Conservation (phyloP, 2,113 vertebrate species). For the Rhagologus leucostigma region DNA sequence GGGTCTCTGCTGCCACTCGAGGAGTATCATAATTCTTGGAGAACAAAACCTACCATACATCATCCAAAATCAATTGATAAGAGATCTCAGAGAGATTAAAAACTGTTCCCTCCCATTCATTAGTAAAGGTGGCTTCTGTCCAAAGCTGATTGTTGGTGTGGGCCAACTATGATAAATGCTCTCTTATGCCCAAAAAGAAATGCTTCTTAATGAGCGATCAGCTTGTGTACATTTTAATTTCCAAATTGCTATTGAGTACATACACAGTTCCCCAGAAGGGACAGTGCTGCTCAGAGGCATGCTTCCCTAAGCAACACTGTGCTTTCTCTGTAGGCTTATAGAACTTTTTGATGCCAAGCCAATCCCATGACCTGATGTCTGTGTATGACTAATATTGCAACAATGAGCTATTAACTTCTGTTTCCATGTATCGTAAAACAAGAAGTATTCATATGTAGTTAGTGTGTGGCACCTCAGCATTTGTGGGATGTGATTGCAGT, state of each 20-base stretch:
- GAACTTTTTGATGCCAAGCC: neutral
- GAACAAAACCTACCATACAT: slow-evolving; percentile 60
- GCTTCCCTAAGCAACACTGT: neutral
- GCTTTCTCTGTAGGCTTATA: neutral
- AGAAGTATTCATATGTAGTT: neutral
- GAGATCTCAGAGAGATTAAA: slow-evolving; percentile 60
- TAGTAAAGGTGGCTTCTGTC: slow-evolving; percentile 55
- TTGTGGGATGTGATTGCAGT: neutral
- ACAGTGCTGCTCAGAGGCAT: neutral
- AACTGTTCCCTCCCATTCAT: slow-evolving; percentile 50
- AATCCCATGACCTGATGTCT: neutral
- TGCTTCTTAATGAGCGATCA: slow-evolving; percentile 30
- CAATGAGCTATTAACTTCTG: neutral
- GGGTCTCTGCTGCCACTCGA: slow-evolving; percentile 18
- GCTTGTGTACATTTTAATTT: slow-evolving; percentile 49
- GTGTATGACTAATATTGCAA: neutral
- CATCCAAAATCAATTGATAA: slow-evolving; percentile 64
- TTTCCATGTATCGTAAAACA: neutral
- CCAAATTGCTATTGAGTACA: neutral
- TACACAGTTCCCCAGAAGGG: neutral
- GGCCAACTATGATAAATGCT: slow-evolving; percentile 56
- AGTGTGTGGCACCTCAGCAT: neutral
- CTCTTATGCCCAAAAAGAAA: slow-evolving; percentile 22
- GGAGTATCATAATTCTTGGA: slow-evolving; percentile 40
- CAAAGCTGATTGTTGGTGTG: slow-evolving; percentile 39